Evolutionary conservation across 2,113 vertebrate genomes (phyloP).

Genomic region (Trematomus loennbergii): DNA sequence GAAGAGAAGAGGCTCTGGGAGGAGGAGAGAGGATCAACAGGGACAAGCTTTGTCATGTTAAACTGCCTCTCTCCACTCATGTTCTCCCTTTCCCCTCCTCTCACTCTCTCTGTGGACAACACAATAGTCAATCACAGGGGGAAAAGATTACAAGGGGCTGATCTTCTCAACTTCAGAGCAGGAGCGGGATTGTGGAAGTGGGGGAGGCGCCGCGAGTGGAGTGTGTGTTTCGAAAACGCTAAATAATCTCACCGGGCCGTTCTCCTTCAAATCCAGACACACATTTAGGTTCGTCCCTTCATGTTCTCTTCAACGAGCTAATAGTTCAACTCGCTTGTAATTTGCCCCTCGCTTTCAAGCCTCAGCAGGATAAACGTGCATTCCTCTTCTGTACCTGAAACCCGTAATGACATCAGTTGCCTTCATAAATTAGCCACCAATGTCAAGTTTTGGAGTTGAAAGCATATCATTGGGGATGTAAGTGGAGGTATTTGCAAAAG

Average conservation of each 20-base stretch:
- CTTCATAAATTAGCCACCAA: slow-evolving; percentile 66
- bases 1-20: slow-evolving; percentile 63
- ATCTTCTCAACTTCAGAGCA: slow-evolving; percentile 71
- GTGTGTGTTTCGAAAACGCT: slow-evolving; percentile 35
- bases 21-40: slow-evolving; percentile 69
- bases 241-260: slow-evolving; percentile 29
- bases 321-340: slow-evolving; percentile 61
- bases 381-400: slow-evolving; percentile 58
- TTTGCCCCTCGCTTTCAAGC: slow-evolving; percentile 58
- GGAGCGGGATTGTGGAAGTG: slow-evolving; percentile 61
- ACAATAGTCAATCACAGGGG: slow-evolving; percentile 76
- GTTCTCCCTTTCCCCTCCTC: slow-evolving; percentile 38
- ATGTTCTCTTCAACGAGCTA: slow-evolving; percentile 50
- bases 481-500: slow-evolving; percentile 47
- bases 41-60: slow-evolving; percentile 83
- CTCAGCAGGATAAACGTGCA: slow-evolving; percentile 56
- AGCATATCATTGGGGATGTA: slow-evolving; percentile 46
- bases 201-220: slow-evolving; percentile 54
- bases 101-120: slow-evolving; percentile 50
- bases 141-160: slow-evolving; percentile 78
- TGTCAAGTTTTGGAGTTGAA: slow-evolving; percentile 48
- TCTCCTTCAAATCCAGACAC: slow-evolving; percentile 39
- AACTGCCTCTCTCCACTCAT: slow-evolving; percentile 59
- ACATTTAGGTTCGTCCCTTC: slow-evolving; percentile 46
- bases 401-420: slow-evolving; percentile 36